Percentiles rank a stretch among this genome's conserved stretches.
These are phyloP conservation scores for Anguilla obscura DNA, from an alignment of 2,797 vertebrate species.

Conservation along the genomic window DNA sequence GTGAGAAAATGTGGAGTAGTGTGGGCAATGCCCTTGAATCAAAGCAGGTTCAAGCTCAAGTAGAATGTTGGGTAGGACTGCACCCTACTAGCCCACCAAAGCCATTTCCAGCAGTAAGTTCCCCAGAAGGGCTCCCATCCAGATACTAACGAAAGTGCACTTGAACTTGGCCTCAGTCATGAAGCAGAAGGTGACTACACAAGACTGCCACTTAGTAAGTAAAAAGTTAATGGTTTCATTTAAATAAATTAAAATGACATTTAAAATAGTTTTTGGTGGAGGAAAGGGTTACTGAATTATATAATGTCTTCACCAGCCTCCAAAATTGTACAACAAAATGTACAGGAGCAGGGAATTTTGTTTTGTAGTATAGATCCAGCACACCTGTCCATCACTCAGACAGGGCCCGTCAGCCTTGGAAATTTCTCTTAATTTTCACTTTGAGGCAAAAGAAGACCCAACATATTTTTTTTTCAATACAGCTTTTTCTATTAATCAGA, in stretches of 20 bases:
- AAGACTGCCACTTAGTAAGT: not conserved
- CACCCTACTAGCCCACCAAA: not conserved
- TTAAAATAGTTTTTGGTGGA: too few species aligned
- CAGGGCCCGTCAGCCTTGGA: not conserved
- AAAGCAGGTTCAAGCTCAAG: not conserved
- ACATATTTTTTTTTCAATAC: slow-evolving; percentile 23
- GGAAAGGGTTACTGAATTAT: not conserved
- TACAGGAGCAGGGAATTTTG: not conserved
- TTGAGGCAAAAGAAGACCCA: slow-evolving; percentile 17
- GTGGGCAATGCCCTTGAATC: too few species aligned
- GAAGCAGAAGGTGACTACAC: not conserved
- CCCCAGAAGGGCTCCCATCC: not conserved
- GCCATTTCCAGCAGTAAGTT: not conserved
- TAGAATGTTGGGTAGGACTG: not conserved
- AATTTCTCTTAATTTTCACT: slow-evolving; percentile 18
- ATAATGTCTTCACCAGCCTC: not conserved
- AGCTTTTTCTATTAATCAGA: slow-evolving; percentile 42
- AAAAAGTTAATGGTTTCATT: not conserved
- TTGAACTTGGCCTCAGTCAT: not conserved
- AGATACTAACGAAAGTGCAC: not conserved
- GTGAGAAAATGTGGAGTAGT: not conserved
- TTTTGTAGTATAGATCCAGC: not conserved
- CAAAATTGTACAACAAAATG: not conserved
- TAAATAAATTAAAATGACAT: not conserved
- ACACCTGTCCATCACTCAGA: not conserved